These are phyloP conservation scores for Xestobium rufovillosum DNA, from an alignment of 2,888 invertebrate species.

Conservation along the genomic window DNA sequence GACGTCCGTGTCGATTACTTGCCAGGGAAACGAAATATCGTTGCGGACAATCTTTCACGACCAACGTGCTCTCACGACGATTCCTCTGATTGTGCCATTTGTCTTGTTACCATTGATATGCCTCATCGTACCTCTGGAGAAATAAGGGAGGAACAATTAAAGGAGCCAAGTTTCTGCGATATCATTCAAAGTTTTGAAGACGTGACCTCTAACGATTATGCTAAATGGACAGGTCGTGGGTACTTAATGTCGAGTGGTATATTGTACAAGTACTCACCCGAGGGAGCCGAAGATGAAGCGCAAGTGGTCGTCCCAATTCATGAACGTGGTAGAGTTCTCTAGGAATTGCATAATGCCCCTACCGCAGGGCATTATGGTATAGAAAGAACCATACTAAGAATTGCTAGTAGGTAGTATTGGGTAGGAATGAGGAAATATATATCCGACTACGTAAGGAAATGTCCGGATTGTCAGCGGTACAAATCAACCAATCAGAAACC, in stretches of 20 bases:
- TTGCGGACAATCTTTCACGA: slow-evolving; percentile 1
- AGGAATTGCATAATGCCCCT: not conserved
- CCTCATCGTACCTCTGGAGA: too few relatives aligned
- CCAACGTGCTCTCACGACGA: too few relatives aligned
- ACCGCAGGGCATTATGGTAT: not conserved
- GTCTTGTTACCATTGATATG: too few relatives aligned
- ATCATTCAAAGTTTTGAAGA: too few relatives aligned
- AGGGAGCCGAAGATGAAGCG: not conserved
- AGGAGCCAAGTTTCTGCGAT: too few relatives aligned
- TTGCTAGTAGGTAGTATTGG: not conserved
- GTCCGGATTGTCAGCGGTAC: too few relatives aligned
- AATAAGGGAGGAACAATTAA: too few relatives aligned
- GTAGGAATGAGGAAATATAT: too few relatives aligned
- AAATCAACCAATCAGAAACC: too few relatives aligned
- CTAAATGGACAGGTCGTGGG: not conserved
- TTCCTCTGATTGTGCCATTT: too few relatives aligned
- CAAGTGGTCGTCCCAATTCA: not conserved
- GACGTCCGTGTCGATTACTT: not conserved
- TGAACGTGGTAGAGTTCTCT: not conserved
- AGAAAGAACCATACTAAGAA: not conserved
- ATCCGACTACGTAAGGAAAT: too few relatives aligned
- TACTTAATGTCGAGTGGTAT: not conserved
- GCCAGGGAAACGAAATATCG: not conserved
- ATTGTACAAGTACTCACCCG: not conserved
- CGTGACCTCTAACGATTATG: too few relatives aligned